Evolutionary conservation across 2,797 vertebrate genomes (phyloP).

Genomic region (Halcyon smyrnensis): DNA sequence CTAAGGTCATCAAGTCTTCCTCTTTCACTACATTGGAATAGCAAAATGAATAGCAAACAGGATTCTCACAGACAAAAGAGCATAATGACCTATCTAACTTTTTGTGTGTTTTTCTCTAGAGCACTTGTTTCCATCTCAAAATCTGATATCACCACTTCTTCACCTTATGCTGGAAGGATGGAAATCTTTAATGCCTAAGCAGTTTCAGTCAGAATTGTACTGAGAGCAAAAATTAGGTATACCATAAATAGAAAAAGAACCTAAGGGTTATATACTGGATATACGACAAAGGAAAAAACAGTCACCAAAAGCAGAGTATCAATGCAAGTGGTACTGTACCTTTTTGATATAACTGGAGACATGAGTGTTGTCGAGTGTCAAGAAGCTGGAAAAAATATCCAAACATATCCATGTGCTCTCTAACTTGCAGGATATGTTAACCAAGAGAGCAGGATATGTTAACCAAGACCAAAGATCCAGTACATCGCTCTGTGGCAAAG

Average conservation of each 20-base stretch:
- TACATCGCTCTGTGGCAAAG: background rate
- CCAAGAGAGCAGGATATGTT: background rate
- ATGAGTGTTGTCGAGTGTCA: background rate
- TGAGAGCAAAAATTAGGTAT: background rate
- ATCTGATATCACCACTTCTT: background rate
- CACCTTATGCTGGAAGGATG: background rate
- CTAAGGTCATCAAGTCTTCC: background rate
- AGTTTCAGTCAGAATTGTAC: background rate
- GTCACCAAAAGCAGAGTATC: background rate
- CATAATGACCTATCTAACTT: background rate
- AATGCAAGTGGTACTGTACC: rapidly evolving
- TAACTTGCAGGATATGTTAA: no score
- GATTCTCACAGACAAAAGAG: background rate
- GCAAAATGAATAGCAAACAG: background rate
- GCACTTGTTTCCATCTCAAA: background rate
- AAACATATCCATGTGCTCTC: background rate
- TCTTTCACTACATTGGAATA: background rate
- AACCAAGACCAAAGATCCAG: background rate
- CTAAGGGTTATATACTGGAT: background rate
- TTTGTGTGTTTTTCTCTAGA: background rate
- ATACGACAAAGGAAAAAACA: background rate
- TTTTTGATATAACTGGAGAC: background rate
- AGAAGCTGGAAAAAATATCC: background rate
- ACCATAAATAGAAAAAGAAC: background rate
- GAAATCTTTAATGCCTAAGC: background rate